Evolutionary conservation across 2,113 vertebrate species (phyloP).

Genomic region (Peromyscus californicus): DNA sequence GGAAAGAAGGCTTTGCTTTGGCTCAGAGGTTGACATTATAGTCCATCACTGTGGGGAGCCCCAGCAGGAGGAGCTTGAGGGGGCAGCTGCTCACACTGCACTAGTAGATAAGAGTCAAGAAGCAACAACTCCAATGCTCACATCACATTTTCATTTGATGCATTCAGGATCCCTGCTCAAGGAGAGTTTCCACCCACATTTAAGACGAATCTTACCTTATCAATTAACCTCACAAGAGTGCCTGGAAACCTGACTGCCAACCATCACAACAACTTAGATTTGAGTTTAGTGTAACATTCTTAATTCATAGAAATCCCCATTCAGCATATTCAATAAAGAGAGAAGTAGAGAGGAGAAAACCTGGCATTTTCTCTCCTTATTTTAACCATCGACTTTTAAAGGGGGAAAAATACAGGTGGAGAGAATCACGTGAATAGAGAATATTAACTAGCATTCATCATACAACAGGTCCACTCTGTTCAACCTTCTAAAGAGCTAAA

Average conservation of each 20-base stretch:
- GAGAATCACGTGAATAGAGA: neutral
- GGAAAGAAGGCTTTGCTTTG: neutral
- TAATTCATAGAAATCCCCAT: neutral
- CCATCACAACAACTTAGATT: neutral
- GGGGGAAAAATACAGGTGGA: neutral
- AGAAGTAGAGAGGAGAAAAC: neutral
- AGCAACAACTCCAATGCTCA: neutral
- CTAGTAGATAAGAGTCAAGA: neutral
- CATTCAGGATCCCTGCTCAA: neutral
- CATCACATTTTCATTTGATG: neutral
- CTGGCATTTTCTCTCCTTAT: neutral
- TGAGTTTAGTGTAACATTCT: neutral
- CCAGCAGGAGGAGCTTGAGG: neutral
- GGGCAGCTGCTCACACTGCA: neutral
- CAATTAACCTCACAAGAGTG: no score
- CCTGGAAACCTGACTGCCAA: neutral
- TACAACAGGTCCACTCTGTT: neutral
- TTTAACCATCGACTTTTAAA: constrained; percentile 11
- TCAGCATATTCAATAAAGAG: neutral
- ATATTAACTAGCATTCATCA: neutral
- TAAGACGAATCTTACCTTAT: neutral
- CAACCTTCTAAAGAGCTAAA: neutral
- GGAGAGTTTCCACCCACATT: no score
- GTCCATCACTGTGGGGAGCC: neutral
- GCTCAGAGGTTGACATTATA: no score